These are phyloP conservation scores for Leucophenga maculata DNA, from an alignment of 2,888 invertebrate genomes.

Conservation along the genomic window DNA sequence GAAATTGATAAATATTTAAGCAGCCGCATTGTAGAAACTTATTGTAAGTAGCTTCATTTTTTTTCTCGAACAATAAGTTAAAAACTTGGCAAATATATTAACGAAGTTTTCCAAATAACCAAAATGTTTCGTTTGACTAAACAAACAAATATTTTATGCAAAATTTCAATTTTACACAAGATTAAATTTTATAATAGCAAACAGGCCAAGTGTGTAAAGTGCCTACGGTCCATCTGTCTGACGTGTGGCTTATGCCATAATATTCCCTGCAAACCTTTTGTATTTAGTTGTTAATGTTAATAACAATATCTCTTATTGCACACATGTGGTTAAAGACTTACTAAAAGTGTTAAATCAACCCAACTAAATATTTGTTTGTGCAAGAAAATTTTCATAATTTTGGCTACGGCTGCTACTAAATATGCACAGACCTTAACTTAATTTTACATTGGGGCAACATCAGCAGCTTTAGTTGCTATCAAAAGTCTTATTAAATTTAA, in stretches of 20 bases:
- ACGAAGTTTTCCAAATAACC: too few relatives aligned
- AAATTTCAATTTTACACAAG: slow-evolving; percentile 64
- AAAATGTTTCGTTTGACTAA: slow-evolving; percentile 41
- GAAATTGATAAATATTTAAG: slow-evolving; percentile 8
- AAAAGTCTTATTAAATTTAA: too few relatives aligned
- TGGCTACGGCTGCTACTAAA: too few relatives aligned
- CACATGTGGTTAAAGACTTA: slow-evolving; percentile 52
- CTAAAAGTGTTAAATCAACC: too few relatives aligned
- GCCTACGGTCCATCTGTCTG: too few relatives aligned
- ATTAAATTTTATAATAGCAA: slow-evolving; percentile 50
- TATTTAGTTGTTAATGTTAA: slow-evolving; percentile 37
- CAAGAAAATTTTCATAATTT: slow-evolving; percentile 33
- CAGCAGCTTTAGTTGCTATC: slow-evolving; percentile 3
- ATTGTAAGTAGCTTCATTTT: background rate
- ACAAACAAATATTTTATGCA: slow-evolving; percentile 61
- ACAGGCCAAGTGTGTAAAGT: background rate
- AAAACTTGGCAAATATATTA: too few relatives aligned
- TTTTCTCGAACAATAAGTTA: too few relatives aligned
- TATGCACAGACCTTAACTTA: slow-evolving; percentile 48
- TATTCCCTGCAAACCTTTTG: too few relatives aligned
- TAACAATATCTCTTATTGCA: slow-evolving; percentile 43
- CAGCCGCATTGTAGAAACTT: background rate
- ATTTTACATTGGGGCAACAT: slow-evolving; percentile 51
- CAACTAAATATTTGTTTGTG: background rate
- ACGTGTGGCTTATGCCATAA: too few relatives aligned